Conservation (phyloP, 2,113 vertebrate genomes). For the Myxocyprinus asiaticus region DNA sequence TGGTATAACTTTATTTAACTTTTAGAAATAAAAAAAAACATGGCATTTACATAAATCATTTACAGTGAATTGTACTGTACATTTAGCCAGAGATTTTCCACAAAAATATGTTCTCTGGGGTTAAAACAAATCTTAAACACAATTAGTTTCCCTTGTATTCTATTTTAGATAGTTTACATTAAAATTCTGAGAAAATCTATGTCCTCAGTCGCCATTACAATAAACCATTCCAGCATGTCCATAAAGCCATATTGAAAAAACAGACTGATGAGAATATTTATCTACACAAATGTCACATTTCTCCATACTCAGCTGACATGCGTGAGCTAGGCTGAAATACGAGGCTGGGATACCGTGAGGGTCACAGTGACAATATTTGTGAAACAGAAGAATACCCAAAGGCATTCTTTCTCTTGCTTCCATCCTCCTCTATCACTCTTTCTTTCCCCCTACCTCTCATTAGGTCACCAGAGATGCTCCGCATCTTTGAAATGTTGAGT, state of each 20-base stretch:
- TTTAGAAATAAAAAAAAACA: too few relatives aligned
- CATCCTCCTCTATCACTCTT: slow-evolving; percentile 30
- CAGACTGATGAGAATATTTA: slow-evolving; percentile 35
- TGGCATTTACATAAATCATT: too few relatives aligned
- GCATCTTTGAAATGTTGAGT: slow-evolving; percentile 48
- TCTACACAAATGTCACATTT: slow-evolving; percentile 45
- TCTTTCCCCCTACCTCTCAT: slow-evolving; percentile 5
- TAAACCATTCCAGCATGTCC: not conserved
- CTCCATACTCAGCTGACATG: slow-evolving; percentile 5
- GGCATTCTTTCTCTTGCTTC: slow-evolving; percentile 5
- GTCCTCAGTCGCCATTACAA: too few relatives aligned
- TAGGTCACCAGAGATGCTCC: slow-evolving; percentile 6
- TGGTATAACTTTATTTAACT: too few relatives aligned
- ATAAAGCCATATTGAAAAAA: not conserved
- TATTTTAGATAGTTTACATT: too few relatives aligned
- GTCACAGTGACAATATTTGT: slow-evolving; percentile 34
- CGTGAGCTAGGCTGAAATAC: slow-evolving; percentile 5
- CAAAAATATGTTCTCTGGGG: too few relatives aligned
- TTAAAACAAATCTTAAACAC: too few relatives aligned
- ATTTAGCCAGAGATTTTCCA: too few relatives aligned
- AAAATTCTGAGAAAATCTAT: too few relatives aligned
- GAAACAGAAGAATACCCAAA: slow-evolving; percentile 18
- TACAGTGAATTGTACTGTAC: too few relatives aligned
- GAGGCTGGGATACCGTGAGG: not conserved
- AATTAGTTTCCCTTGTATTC: too few relatives aligned